A percentile compares a stretch with the other conserved stretches of the same genome.
These are phyloP conservation scores for Megaceryle torquata DNA, from an alignment of 2,113 vertebrate species.

Conservation along the genomic window DNA sequence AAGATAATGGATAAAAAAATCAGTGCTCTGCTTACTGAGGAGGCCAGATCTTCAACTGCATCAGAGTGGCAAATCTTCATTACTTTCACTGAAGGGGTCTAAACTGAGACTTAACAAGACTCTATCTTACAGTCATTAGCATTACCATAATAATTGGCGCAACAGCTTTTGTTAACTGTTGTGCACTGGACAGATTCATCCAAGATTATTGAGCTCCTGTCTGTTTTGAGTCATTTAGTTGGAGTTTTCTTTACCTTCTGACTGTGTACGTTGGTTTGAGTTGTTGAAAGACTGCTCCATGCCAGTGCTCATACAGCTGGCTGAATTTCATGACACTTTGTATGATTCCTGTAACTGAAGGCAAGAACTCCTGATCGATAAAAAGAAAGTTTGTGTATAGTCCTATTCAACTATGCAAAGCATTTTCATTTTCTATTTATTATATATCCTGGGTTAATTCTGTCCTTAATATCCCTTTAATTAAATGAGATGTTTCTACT, in stretches of 20 bases:
- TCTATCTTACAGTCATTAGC: not conserved
- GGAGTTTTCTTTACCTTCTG: not conserved
- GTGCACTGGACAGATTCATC: not conserved
- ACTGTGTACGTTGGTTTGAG: not conserved
- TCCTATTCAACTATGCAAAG: not conserved
- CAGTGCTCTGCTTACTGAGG: not conserved
- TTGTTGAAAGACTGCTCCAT: not conserved
- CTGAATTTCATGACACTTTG: not conserved
- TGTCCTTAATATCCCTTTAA: not conserved
- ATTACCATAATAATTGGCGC: not conserved
- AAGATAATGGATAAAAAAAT: not conserved
- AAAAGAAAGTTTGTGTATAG: not conserved
- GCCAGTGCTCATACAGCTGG: not conserved
- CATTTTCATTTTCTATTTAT: not conserved
- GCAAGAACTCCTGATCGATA: not conserved
- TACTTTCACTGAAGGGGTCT: not conserved
- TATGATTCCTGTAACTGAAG: not conserved
- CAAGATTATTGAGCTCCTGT: not conserved
- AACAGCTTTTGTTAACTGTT: not conserved
- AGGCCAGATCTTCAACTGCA: not conserved
- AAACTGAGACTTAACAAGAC: not conserved
- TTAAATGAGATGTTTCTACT: not conserved
- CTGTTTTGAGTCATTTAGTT: not conserved
- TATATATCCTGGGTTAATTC: not conserved
- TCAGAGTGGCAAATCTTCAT: not conserved